phyloP scores from a whole-genome alignment of 2,113 vertebrate genomes.

The Sminthopsis crassicaudata region DNA sequence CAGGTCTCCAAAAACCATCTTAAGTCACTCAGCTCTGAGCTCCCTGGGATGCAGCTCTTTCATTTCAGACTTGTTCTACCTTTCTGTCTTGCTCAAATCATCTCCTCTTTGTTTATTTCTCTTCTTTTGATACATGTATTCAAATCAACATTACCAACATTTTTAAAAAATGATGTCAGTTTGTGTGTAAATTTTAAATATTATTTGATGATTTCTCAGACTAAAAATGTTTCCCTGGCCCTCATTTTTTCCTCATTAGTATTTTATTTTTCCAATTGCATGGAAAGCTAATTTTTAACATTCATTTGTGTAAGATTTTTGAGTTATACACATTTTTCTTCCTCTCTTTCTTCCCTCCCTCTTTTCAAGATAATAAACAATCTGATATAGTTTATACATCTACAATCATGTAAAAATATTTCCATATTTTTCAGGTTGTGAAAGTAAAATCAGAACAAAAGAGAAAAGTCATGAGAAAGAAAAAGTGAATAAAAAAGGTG shows the following conservation, averaged over 20 bases:
- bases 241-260: not conserved
- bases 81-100: not conserved
- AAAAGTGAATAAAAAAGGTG: no score
- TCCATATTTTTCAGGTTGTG: no score
- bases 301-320: no score
- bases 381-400: no score
- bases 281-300: no score
- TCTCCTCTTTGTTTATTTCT: not conserved
- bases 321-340: no score
- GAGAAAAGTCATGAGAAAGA: no score
- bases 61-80: not conserved
- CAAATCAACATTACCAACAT: not conserved
- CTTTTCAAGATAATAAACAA: no score
- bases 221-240: not conserved
- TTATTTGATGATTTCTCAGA: not conserved
- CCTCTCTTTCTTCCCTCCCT: no score
- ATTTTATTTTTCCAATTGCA: no score
- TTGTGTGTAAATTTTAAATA: not conserved
- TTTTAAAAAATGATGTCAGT: not conserved
- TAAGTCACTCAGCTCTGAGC: not conserved
- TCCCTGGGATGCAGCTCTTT: not conserved
- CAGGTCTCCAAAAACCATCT: not conserved
- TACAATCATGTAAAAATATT: no score
- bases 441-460: no score
- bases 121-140: not conserved